A percentile compares a stretch with the other conserved stretches of the same genome.
Evolutionary conservation across 2,113 vertebrate genomes (phyloP).

Genomic region (Lycaon pictus): DNA sequence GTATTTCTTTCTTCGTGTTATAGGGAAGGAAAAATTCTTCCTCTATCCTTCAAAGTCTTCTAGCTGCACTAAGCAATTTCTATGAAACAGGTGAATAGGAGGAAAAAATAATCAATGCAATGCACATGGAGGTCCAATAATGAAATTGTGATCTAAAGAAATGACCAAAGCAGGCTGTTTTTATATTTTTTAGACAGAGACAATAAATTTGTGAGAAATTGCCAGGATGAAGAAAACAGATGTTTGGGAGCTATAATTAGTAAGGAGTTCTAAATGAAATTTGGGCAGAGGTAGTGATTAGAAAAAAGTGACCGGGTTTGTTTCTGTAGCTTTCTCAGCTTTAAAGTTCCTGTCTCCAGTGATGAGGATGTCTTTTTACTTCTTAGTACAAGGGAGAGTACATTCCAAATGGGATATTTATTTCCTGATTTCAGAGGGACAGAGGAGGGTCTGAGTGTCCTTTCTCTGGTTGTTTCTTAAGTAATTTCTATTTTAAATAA

Average conservation of each 20-base stretch:
- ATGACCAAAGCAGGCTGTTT: background rate
- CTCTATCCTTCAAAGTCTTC: background rate
- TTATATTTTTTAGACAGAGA: background rate
- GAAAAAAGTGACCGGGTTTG: background rate
- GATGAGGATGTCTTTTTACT: background rate
- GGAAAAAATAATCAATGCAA: background rate
- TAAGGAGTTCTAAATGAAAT: background rate
- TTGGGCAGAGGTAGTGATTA: background rate
- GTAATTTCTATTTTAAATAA: background rate
- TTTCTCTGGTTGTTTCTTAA: background rate
- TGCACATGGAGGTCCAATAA: background rate
- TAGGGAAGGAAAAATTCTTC: background rate
- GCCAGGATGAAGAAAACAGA: background rate
- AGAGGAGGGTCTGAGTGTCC: background rate
- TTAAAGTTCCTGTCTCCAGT: background rate
- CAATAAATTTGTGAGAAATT: background rate
- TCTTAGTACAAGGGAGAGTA: background rate
- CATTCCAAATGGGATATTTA: background rate
- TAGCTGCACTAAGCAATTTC: background rate
- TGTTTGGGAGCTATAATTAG: background rate
- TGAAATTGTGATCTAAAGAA: background rate
- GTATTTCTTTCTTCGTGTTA: background rate
- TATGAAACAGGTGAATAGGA: background rate
- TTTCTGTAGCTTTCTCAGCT: background rate
- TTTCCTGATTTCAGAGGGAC: background rate